Conservation (phyloP, 2,888 invertebrate genomes). For the Drosophila pegasa region DNA sequence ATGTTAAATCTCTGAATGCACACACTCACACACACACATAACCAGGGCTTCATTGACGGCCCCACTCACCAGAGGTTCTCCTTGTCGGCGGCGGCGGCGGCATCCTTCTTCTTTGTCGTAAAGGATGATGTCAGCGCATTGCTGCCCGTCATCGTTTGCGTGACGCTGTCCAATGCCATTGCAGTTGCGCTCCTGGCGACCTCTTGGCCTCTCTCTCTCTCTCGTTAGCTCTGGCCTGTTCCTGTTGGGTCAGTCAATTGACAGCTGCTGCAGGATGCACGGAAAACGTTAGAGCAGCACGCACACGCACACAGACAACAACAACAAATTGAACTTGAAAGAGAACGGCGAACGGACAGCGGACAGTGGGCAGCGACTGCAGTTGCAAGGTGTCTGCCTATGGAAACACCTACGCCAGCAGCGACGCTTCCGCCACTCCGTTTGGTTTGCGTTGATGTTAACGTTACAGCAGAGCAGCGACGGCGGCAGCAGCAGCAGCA, state of each 20-base stretch:
- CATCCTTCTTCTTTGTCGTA: conserved; percentile 83
- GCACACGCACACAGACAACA: conserved; percentile 12
- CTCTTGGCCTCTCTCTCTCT: conserved; percentile 27
- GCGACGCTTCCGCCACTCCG: conserved; percentile 37
- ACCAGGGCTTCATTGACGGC: too few species aligned
- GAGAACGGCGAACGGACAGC: conserved; percentile 6
- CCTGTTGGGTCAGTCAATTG: conserved; percentile 20
- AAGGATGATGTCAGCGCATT: conserved; percentile 84
- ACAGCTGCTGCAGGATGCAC: conserved; percentile 45
- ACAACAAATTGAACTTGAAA: conserved; percentile 32
- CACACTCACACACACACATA: not conserved
- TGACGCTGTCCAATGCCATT: conserved; percentile 83
- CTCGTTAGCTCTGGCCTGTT: conserved; percentile 17
- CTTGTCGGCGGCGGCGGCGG: conserved; percentile 78
- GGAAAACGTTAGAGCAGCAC: conserved; percentile 28
- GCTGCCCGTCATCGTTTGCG: conserved; percentile 81
- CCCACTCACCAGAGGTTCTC: conserved; percentile 83
- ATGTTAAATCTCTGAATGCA: not conserved
- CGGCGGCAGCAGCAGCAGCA: conserved; percentile 8
- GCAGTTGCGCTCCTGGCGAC: conserved; percentile 39
- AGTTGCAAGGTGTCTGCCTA: conserved; percentile 48
- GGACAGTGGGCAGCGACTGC: conserved; percentile 13
- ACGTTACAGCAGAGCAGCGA: conserved; percentile 28
- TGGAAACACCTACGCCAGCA: conserved; percentile 28
- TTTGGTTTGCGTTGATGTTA: conserved; percentile 35